Percentiles rank a stretch among this genome's conserved stretches.
These are phyloP conservation scores for Acleris literana DNA, from an alignment of 2,888 invertebrate species.

Conservation along the genomic window DNA sequence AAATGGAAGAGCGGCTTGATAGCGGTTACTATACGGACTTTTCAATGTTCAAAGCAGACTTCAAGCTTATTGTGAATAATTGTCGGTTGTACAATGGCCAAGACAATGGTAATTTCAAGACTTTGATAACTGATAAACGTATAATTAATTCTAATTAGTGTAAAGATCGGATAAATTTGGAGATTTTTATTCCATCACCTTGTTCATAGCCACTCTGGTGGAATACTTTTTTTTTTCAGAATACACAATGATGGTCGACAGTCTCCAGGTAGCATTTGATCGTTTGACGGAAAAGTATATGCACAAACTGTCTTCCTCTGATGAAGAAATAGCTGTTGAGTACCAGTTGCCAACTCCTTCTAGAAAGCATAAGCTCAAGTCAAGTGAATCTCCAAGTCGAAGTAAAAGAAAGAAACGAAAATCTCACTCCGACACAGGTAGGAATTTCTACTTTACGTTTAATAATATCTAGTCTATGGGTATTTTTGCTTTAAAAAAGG, in stretches of 20 bases:
- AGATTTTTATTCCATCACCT: too few relatives aligned
- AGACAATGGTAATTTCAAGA: slow-evolving; percentile 89
- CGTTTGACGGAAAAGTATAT: slow-evolving; percentile 92
- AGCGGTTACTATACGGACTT: slow-evolving; percentile 91
- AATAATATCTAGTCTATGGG: not conserved
- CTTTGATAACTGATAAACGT: not conserved
- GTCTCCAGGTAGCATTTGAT: slow-evolving; percentile 91
- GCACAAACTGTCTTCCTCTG: slow-evolving; percentile 91
- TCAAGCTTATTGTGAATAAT: slow-evolving; percentile 95
- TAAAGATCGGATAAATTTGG: too few relatives aligned
- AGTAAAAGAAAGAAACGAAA: slow-evolving; percentile 73
- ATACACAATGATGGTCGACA: slow-evolving; percentile 94
- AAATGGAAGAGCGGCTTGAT: slow-evolving; percentile 94
- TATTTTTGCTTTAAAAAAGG: too few relatives aligned
- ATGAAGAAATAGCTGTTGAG: slow-evolving; percentile 89
- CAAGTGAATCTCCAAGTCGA: slow-evolving; percentile 64
- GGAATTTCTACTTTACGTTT: slow-evolving; percentile 10
- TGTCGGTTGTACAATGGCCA: slow-evolving; percentile 96
- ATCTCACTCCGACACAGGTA: slow-evolving; percentile 66
- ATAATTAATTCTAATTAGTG: too few relatives aligned
- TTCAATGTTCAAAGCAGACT: slow-evolving; percentile 92
- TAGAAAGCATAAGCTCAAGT: slow-evolving; percentile 72
- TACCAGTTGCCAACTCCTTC: slow-evolving; percentile 82
- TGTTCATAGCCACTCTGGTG: not conserved
- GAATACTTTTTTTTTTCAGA: slow-evolving; percentile 78